A percentile compares a stretch with the other conserved stretches of the same genome.
phyloP scores from a whole-genome alignment of 1,140 invertebrate genomes.

The Octopus bimaculoides region DNA sequence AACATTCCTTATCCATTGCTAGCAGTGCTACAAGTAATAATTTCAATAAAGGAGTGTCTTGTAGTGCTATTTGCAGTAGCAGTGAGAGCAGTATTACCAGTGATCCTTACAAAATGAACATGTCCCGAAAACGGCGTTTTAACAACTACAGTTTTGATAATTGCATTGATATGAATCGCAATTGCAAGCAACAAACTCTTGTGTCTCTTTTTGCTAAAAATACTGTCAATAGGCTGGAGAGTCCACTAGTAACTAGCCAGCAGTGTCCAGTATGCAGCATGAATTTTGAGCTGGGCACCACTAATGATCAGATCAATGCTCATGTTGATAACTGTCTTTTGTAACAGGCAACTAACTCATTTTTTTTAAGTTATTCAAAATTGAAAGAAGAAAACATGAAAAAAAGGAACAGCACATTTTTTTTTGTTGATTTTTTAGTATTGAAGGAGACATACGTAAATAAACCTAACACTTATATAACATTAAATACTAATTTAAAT shows the following conservation, averaged over 20 bases:
- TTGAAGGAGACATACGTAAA: not conserved
- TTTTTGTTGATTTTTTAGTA: not conserved
- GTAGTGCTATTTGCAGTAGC: not conserved
- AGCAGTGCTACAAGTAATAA: not conserved
- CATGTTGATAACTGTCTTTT: constrained; percentile 52
- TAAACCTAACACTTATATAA: constrained; percentile 6
- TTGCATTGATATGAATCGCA: constrained; percentile 17
- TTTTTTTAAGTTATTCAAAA: not conserved
- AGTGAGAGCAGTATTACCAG: not conserved
- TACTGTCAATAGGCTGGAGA: not conserved
- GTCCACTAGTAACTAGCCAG: not conserved
- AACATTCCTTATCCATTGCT: not conserved
- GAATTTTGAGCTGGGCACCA: constrained; percentile 31
- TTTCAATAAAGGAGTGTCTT: not conserved
- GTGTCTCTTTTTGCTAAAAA: not conserved
- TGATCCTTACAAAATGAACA: not conserved
- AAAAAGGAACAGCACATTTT: not conserved
- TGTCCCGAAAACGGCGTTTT: not conserved
- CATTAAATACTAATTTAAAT: too few relatives aligned
- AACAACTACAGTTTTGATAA: constrained; percentile 23
- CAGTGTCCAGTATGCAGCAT: constrained; percentile 11
- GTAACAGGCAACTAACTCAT: constrained; percentile 26
- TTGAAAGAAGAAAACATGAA: not conserved
- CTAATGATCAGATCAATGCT: constrained; percentile 43
- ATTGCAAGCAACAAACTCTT: constrained; percentile 30